phyloP scores from a whole-genome alignment of 2,113 vertebrate genomes.

The Xerus inauris region DNA sequence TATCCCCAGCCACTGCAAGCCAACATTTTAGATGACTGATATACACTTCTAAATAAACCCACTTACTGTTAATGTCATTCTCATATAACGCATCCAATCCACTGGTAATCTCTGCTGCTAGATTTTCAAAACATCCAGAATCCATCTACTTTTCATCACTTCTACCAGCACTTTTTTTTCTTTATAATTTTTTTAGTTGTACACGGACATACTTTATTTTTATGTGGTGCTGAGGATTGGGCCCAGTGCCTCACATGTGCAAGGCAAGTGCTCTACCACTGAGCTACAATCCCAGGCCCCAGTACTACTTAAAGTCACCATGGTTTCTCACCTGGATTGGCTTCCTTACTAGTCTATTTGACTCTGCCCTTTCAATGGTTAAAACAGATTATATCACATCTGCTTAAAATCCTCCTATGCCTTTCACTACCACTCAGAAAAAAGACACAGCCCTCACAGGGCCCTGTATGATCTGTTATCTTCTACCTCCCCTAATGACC shows the following conservation, averaged over 20 bases:
- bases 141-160: neutral
- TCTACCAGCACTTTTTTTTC: neutral
- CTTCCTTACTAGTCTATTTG: neutral
- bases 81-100: neutral
- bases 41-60: neutral
- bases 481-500: neutral
- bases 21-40: neutral
- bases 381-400: neutral
- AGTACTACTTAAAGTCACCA: neutral
- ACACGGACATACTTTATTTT: too few species aligned
- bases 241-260: too few species aligned
- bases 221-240: too few species aligned
- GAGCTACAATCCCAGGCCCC: too few species aligned
- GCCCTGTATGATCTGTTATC: neutral
- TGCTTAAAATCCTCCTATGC: neutral
- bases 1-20: too few species aligned
- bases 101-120: neutral
- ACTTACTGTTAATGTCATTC: neutral
- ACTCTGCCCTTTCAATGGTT: neutral
- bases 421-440: neutral
- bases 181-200: too few species aligned
- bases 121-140: conserved; percentile 21
- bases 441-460: neutral
- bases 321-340: neutral
- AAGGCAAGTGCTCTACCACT: too few species aligned